These are phyloP conservation scores for Drosophila navojoa DNA, from an alignment of 1,140 invertebrate genomes.

Conservation along the genomic window DNA sequence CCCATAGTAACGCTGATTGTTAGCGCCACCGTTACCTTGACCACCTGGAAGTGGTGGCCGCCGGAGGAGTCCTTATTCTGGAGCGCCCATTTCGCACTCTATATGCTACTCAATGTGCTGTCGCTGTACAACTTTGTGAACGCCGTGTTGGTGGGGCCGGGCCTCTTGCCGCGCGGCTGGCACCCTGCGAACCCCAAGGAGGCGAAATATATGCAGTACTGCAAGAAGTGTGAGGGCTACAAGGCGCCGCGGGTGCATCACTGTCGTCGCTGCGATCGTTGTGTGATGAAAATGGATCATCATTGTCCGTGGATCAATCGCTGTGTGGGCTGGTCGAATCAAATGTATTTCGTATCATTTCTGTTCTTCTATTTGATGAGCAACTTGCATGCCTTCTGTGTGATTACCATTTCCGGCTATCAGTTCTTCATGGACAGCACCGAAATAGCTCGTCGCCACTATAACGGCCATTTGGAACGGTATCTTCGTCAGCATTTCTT, in stretches of 20 bases:
- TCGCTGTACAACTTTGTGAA: slow-evolving; percentile 31
- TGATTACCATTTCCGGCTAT: slow-evolving; percentile 90
- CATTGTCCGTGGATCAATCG: slow-evolving; percentile 89
- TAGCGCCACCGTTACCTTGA: slow-evolving; percentile 12
- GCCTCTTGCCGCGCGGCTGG: slow-evolving; percentile 43
- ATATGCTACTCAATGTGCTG: slow-evolving; percentile 30
- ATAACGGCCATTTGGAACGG: not conserved
- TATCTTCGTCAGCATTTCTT: slow-evolving; percentile 86
- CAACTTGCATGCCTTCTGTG: slow-evolving; percentile 91
- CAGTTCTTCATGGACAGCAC: slow-evolving; percentile 87
- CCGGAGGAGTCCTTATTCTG: not conserved
- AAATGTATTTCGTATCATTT: slow-evolving; percentile 94
- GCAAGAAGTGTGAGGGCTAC: slow-evolving; percentile 93
- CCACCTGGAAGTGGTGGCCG: slow-evolving; percentile 56
- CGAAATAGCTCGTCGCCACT: slow-evolving; percentile 81
- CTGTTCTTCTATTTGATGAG: slow-evolving; percentile 94
- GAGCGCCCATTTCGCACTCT: slow-evolving; percentile 18
- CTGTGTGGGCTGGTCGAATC: slow-evolving; percentile 95
- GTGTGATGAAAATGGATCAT: slow-evolving; percentile 98
- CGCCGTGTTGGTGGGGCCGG: slow-evolving; percentile 46
- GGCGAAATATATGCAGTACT: slow-evolving; percentile 90
- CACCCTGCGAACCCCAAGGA: slow-evolving; percentile 7
- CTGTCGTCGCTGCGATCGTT: slow-evolving; percentile 96
- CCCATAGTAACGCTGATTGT: slow-evolving; percentile 6
- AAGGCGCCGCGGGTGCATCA: slow-evolving; percentile 98